phyloP scores from a whole-genome alignment of 1,140 invertebrate genomes.

The Magallana ariakensis region DNA sequence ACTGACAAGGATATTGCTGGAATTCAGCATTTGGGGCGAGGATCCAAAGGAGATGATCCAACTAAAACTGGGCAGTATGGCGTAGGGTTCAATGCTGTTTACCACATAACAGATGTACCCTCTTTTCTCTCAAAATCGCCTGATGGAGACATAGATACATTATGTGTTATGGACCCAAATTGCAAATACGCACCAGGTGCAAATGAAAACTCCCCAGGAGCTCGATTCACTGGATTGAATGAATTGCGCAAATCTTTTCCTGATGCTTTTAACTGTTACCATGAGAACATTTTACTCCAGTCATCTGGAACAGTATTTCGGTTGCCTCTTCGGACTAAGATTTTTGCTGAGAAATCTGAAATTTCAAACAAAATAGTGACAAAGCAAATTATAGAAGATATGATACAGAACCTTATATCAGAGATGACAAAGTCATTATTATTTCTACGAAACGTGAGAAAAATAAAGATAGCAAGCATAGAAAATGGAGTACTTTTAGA shows the following conservation, averaged over 20 bases:
- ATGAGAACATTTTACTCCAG: conserved; percentile 49
- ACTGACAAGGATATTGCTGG: conserved; percentile 71
- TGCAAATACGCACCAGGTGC: conserved; percentile 68
- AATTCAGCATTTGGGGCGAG: conserved; percentile 73
- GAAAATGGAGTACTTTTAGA: conserved; percentile 42
- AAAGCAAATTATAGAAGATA: conserved; percentile 45
- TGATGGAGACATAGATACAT: conserved; percentile 64
- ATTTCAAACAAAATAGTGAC: conserved; percentile 59
- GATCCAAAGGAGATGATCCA: conserved; percentile 68
- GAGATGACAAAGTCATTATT: conserved; percentile 68
- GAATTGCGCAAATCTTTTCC: conserved; percentile 60
- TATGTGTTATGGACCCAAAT: conserved; percentile 76
- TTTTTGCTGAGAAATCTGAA: conserved; percentile 64
- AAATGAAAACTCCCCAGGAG: conserved; percentile 66
- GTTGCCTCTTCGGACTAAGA: conserved; percentile 66
- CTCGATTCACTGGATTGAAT: conserved; percentile 60
- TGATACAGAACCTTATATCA: conserved; percentile 64
- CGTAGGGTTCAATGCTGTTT: conserved; percentile 77
- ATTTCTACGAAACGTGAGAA: conserved; percentile 70
- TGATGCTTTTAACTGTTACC: conserved; percentile 69
- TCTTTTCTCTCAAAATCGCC: conserved; percentile 71
- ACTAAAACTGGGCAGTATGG: conserved; percentile 74
- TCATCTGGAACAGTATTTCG: conserved; percentile 67
- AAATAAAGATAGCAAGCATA: conserved; percentile 62
- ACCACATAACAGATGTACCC: conserved; percentile 76